Conservation (phyloP, 2,888 invertebrate species). For the Rotaria macrura region DNA sequence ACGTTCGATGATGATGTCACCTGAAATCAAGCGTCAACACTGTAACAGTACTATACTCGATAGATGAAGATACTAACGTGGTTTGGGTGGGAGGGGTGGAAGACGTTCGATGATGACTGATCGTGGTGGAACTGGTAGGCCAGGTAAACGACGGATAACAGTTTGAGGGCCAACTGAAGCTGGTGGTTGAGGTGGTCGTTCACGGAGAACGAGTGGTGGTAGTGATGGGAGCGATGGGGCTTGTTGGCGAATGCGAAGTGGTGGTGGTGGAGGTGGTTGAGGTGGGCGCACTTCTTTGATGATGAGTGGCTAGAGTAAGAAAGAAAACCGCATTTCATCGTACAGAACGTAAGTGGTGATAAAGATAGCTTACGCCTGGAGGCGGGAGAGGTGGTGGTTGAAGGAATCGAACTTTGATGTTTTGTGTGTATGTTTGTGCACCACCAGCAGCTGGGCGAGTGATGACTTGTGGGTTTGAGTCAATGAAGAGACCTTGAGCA, state of each 20-base stretch:
- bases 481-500: constrained; percentile 1
- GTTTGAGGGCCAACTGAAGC: not conserved
- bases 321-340: not conserved
- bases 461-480: constrained; percentile 7
- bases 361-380: not conserved
- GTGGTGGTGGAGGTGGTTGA: constrained; percentile 17
- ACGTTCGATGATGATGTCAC: constrained; percentile 1
- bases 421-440: not conserved
- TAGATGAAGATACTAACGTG: not conserved
- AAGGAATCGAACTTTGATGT: not conserved
- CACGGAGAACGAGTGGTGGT: constrained; percentile 5
- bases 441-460: not conserved
- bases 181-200: not conserved
- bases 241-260: not conserved
- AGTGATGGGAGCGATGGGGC: not conserved
- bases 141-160: not conserved
- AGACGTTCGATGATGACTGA: constrained; percentile 1
- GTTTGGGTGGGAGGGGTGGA: not conserved
- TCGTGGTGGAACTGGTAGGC: constrained; percentile 13
- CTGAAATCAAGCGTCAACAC: not conserved
- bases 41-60: not conserved
- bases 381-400: constrained; percentile 9
- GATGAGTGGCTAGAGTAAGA: not conserved
- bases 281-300: constrained; percentile 9
- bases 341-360: not conserved